Percentiles rank a stretch among this genome's conserved stretches.
Conservation (phyloP, 2,888 invertebrate genomes). For the Boloria euphrosyne region DNA sequence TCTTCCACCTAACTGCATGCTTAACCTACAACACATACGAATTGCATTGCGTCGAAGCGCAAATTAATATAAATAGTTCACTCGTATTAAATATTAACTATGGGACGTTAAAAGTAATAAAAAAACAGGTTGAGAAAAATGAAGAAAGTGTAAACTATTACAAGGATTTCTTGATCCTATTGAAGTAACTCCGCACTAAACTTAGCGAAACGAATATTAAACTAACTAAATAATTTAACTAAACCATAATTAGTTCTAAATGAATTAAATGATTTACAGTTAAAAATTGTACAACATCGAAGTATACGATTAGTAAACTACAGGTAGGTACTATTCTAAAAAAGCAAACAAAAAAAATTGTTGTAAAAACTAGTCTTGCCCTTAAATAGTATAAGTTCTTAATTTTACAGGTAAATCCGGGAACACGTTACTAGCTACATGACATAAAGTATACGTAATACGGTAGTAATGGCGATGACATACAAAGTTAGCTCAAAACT, state of each 20-base stretch:
- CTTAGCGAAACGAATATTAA: conserved; percentile 22
- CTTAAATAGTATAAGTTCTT: conserved; percentile 7
- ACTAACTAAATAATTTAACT: conserved; percentile 47
- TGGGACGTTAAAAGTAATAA: too few relatives aligned
- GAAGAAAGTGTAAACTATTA: too few relatives aligned
- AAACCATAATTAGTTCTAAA: conserved; percentile 53
- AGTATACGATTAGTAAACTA: conserved; percentile 25
- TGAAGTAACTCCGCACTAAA: background rate
- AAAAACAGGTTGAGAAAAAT: too few relatives aligned
- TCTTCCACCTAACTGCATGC: conserved; percentile 14
- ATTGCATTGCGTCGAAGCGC: background rate
- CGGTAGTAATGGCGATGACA: conserved; percentile 5
- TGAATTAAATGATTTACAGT: conserved; percentile 52
- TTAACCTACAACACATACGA: conserved; percentile 26
- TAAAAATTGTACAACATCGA: conserved; percentile 63
- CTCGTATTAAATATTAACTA: too few relatives aligned
- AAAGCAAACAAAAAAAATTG: conserved; percentile 19
- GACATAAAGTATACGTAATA: conserved; percentile 19
- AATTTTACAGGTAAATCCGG: conserved; percentile 12
- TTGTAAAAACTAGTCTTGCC: conserved; percentile 5
- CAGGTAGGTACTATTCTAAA: conserved; percentile 15
- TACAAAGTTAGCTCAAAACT: conserved; percentile 1
- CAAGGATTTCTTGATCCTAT: background rate
- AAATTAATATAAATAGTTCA: conserved; percentile 1
- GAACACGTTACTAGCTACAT: conserved; percentile 20